Evolutionary conservation across 2,797 vertebrate species (phyloP), one percentile per base, ranked within the genome.

Genomic region (Danio tinwini): DNA sequence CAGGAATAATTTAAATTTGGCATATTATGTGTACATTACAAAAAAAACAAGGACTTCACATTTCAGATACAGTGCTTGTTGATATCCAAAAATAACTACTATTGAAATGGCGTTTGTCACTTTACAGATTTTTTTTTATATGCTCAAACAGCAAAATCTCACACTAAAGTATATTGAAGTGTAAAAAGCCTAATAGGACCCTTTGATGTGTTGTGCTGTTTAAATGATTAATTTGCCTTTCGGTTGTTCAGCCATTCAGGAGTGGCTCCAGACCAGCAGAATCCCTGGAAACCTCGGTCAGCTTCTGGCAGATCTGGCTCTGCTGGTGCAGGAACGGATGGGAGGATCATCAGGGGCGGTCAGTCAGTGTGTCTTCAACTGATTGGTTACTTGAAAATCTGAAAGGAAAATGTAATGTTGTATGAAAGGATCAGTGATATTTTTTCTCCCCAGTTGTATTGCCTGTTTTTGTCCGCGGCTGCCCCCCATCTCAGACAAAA

Each of bases 271-370:
- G 9, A 73, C 83, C 63, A 86, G 81, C 0, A 88, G 84, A 0
- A 88, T 92, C 0, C 96, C 96, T 0, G 87, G 90, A 72, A 91
- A 87, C 52, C 95, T 95, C 0, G 88, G 92, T 44, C 86, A 85
- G 82, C 91, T 99, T 21, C 88, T 99, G 19, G 93, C 87, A 0
- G 81, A 88, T 16, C 81, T 99, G 16, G 94, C 96, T 0, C 82
- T 92, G 29, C 84, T 99, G 89, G 87, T 98, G 6, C 92, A 97
- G 89, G 96, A 97, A 82, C 94, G 92, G 83, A 99, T 99, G 98
- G 98, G 98, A 29, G 97, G 98, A 47, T 96, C 98, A 5, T 99
- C 97, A 0, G 98, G 97, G 6, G 97, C 95, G 17, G 97, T 96
- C 82, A 92, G 94, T 82, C 14, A 14, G 65, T 73, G 8, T 17